Conservation (phyloP, 2,797 vertebrate genomes). For the Catostomus latipinnis region DNA sequence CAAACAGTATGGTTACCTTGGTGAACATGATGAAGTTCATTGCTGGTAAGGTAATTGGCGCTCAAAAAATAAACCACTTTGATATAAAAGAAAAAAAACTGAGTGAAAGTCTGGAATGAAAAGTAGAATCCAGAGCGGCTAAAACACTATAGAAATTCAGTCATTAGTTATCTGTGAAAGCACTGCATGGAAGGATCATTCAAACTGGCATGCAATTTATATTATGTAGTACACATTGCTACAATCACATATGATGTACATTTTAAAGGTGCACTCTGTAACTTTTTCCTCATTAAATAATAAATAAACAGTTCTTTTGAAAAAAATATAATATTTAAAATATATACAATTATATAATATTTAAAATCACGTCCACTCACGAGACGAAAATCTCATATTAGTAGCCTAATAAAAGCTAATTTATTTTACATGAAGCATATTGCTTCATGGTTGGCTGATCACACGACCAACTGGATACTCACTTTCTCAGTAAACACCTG, state of each 20-base stretch:
- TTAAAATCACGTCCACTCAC: too few relatives aligned
- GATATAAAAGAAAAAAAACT: constrained; percentile 26
- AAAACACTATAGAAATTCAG: not conserved
- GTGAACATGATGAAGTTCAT: constrained; percentile 58
- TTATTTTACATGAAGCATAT: too few relatives aligned
- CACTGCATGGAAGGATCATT: not conserved
- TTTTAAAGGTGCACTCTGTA: not conserved
- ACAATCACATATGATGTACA: not conserved
- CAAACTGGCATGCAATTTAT: not conserved
- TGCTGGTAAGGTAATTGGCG: constrained; percentile 52
- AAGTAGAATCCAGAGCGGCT: not conserved
- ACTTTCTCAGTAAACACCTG: too few relatives aligned
- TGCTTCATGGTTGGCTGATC: too few relatives aligned
- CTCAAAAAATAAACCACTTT: constrained; percentile 50
- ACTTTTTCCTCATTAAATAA: too few relatives aligned
- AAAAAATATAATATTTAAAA: too few relatives aligned
- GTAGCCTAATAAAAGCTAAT: too few relatives aligned
- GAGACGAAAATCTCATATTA: too few relatives aligned
- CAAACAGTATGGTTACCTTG: constrained; percentile 56
- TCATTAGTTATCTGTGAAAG: not conserved
- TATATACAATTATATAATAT: too few relatives aligned
- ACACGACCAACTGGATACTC: too few relatives aligned
- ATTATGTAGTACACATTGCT: not conserved
- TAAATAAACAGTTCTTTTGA: too few relatives aligned
- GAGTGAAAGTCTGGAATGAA: constrained; percentile 22